Conservation (phyloP, 2,888 invertebrate species). For the Gymnosoma rotundatum region DNA sequence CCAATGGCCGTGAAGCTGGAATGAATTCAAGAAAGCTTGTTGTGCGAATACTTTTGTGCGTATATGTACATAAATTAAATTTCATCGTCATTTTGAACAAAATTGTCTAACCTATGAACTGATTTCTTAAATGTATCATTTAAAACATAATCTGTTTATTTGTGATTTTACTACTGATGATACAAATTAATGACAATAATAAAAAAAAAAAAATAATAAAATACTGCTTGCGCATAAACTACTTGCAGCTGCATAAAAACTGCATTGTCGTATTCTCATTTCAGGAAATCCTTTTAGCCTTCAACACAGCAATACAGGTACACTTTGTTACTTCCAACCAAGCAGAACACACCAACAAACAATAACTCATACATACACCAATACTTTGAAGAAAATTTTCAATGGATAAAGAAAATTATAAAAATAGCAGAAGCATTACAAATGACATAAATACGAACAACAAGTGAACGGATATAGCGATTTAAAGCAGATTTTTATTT, state of each 20-base stretch:
- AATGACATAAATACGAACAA: conserved; percentile 55
- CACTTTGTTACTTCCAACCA: conserved; percentile 42
- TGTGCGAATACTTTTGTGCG: no score
- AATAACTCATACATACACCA: background rate
- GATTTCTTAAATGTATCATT: background rate
- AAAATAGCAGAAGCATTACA: conserved; percentile 38
- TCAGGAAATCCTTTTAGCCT: conserved; percentile 70
- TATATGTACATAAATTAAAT: no score
- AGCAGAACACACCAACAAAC: conserved; percentile 11
- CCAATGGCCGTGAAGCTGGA: no score
- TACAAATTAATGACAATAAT: conserved; percentile 20
- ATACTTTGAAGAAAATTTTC: background rate
- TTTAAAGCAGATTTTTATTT: conserved; percentile 58
- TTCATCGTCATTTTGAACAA: no score
- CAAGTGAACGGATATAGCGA: conserved; percentile 63
- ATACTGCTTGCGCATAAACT: conserved; percentile 4
- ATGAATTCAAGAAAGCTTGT: no score
- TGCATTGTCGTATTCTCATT: conserved; percentile 61
- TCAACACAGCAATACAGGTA: conserved; percentile 68
- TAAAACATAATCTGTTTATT: conserved; percentile 11
- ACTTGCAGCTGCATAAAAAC: conserved; percentile 22
- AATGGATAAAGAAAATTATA: conserved; percentile 19
- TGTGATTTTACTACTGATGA: conserved; percentile 17
- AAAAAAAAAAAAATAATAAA: background rate
- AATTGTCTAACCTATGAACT: background rate